Evolutionary conservation across 2,888 invertebrate species (phyloP), one percentile per base, ranked within the genome.

Genomic region (Tromatobia lineatoria): DNA sequence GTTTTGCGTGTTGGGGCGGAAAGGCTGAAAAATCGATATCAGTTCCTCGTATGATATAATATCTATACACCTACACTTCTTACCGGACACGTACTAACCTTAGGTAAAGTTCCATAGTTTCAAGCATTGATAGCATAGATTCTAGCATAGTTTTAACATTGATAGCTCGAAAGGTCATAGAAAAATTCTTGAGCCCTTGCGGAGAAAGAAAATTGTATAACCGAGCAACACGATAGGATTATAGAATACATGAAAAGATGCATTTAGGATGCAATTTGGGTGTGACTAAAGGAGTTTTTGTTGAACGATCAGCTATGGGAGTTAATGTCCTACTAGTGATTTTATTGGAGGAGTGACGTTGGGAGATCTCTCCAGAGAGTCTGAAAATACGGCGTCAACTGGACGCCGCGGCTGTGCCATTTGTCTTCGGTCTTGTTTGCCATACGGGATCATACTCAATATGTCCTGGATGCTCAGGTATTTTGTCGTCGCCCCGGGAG

Each of bases 371-470:
- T 18, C 73, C 18, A n/a, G 25, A n/a, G 57, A 73, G 11, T 10
- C 59, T 7, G 38, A 29, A 45, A 45, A 34, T 73, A 73, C 45
- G 47, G 69, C 50, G 50, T 61, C 61, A 29, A 61, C 61, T 47
- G 73, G 73, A 47, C 29, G 45, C 20, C 25, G 59, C 59, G 73
- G 29, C 61, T 47, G 20, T 61, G 61, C 59, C 25, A 74, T 74
- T 61, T 89, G 89, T 90, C 88, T 88, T 81, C 73, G 66, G 71
- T 74, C 61, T 83, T 87, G 85, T 85, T 88, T 79, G 83, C 75
- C 75, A 85, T 64, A 76, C 73, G 73, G 83, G 87, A 87, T 89
- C 87, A 83, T 85, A 87, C 85, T 89, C 88, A 85, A 88, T 88
- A 86, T 87, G 90, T 90, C 89, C 85, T 54, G 85, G 80, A 83